Evolutionary conservation across 2,113 vertebrate genomes (phyloP).

Genomic region (Indicator maculatus): DNA sequence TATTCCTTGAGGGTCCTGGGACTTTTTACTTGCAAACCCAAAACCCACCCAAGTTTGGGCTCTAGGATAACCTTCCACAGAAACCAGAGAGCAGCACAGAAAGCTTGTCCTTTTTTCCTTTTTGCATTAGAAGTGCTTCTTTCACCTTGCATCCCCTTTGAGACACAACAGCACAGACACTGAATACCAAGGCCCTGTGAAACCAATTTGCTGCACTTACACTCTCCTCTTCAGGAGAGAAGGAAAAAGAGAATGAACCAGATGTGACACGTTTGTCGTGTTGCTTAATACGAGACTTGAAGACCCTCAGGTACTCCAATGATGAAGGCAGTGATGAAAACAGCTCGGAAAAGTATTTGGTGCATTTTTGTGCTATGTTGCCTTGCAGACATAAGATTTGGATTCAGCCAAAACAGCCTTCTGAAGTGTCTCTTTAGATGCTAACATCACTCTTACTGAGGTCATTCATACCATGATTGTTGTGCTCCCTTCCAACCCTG

Average conservation of each 20-base stretch:
- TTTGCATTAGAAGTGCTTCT: not conserved
- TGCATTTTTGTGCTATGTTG: not conserved
- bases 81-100: not conserved
- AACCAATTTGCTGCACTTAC: not conserved
- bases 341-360: not conserved
- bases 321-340: not conserved
- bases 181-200: not conserved
- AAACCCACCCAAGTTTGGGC: not conserved
- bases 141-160: not conserved
- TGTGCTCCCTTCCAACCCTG: no score
- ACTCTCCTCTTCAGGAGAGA: not conserved
- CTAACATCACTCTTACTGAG: accelerated
- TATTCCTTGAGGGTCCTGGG: not conserved
- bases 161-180: not conserved
- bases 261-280: not conserved
- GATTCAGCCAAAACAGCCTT: not conserved
- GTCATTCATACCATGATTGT: not conserved
- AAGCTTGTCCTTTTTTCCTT: not conserved
- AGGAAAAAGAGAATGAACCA: not conserved
- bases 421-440: not conserved
- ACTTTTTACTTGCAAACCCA: not conserved
- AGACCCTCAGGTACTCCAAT: not conserved
- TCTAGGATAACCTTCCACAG: not conserved
- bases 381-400: not conserved
- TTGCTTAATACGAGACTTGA: not conserved